These are phyloP conservation scores for Acrocephalus kingi DNA, from an alignment of 2,113 vertebrate species.

Conservation along the genomic window DNA sequence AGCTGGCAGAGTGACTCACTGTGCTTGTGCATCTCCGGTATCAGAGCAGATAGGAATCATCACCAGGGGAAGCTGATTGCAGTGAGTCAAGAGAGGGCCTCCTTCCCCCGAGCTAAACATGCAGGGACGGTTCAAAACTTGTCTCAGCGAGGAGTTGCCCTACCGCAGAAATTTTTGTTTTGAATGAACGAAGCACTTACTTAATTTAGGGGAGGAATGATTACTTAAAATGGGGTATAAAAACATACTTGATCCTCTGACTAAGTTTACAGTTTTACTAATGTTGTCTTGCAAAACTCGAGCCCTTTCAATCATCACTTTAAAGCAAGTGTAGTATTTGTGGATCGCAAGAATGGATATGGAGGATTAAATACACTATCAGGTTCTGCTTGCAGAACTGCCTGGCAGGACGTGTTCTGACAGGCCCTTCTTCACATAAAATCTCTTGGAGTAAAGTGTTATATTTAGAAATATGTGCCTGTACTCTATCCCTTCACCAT, in stretches of 20 bases:
- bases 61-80: background rate
- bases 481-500: background rate
- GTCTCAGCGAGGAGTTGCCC: background rate
- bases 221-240: background rate
- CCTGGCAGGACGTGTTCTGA: background rate
- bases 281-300: background rate
- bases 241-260: background rate
- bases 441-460: background rate
- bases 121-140: background rate
- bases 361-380: background rate
- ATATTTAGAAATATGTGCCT: background rate
- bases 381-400: background rate
- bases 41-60: background rate
- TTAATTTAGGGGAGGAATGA: background rate
- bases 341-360: background rate
- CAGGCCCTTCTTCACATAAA: background rate
- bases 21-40: background rate
- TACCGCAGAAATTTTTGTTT: background rate
- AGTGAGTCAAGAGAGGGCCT: background rate
- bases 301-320: background rate
- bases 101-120: background rate
- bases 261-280: background rate
- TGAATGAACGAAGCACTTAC: background rate
- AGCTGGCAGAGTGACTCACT: fast-evolving
- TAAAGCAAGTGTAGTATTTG: slow-evolving; percentile 9